Base-by-base conservation (phyloP, 92 coral and sea anemone genomes). In the Epizoanthus fatuus region DNA sequence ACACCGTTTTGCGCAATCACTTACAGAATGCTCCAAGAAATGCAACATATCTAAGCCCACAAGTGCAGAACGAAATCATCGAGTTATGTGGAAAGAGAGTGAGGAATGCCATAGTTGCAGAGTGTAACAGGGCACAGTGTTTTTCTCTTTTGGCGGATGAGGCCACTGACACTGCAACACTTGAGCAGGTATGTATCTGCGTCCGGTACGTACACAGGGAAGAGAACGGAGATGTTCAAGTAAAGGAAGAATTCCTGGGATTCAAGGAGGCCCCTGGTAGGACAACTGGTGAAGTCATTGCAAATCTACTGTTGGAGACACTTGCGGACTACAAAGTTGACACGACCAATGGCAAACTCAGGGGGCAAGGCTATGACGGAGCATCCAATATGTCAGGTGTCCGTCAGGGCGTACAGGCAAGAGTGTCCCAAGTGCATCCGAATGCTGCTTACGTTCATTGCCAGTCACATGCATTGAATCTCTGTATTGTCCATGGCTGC, bases 331-430 rank as follows among this genome's bases (percentile, higher is more conserved):
- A 51, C 62, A 72, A 22, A 51, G 62, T 72, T 72, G 78, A 72
- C 78, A 72, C 42, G 9, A 72, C 78, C 60, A 72, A 49, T 72
- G 78, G 78, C 44, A 72, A 72, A 72, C 78, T 52, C 78, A 72
- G 62, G 62, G 63, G 62, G 10, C 59, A 51, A 25, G 78, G 63
- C 45, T 72, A 51, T 51, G 62, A 72, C 44, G 20, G 78, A 72
- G 78, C 78, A 72, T 72, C 62, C 63, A 72, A 72, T 72, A 72
- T 72, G 62, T 72, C 75, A 70, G 57, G 75, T 70, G 75, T 70
- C 75, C 38, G 38, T 42, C 56, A 69, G 56, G 57, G 75, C 42
- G 75, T 72, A 72, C 77, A 72, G 78, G 62, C 78, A 72, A 72
- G 62, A 72, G 77, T 72, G 77, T 49, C 62, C 60, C 60, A 72